Base-by-base conservation (phyloP, 2,797 vertebrate species). In the Arrhamphus sclerolepis region DNA sequence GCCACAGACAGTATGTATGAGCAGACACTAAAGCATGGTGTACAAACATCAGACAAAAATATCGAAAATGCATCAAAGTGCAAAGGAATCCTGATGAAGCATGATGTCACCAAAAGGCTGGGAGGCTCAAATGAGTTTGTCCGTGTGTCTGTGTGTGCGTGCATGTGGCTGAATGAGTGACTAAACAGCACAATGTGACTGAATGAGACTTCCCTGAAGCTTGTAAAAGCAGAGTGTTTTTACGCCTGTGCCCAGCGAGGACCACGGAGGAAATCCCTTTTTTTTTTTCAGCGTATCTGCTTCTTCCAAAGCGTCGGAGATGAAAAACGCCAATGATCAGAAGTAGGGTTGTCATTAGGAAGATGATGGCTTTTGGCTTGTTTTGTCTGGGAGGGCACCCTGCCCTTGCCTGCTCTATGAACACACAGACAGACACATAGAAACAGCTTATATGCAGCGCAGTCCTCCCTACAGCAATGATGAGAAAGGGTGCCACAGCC, bases 1-100 rank as follows among this genome's bases (percentile, higher is more conserved):
- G 29, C 72, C 53, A 16, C 7, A 28, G 69, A 65, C 67, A 18
- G 84, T 89, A 88, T 90, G 90, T 91, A 90, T 90, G 89, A 81
- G 81, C 83, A 81, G 78, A 84, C 69, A 48, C 63, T 38, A 39
- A 83, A 77, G 87, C 87, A 89, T 91, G 89, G 86, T 62, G 78
- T 40, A 68, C 72, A 54, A 87, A 89, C 88, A 89, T 88, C 86
- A 89, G 83, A 79, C 13, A 5, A 66, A 66, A 65, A 74, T n/a
- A 79, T 76, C 16, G 60, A 62, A 80, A 83, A 81, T 86, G 85
- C 85, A 85, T 82, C 71, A 66, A 81, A 77, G 76, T 82, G 75
- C 77, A 66, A 61, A 82, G 78, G 66, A 88, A 70, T 66, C 80
- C 72, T 79, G 72, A 82, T 75, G 70, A 67, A 59, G 83, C 86